phyloP scores from a whole-genome alignment of 2,888 invertebrate species.

The Drosophila bunnanda region DNA sequence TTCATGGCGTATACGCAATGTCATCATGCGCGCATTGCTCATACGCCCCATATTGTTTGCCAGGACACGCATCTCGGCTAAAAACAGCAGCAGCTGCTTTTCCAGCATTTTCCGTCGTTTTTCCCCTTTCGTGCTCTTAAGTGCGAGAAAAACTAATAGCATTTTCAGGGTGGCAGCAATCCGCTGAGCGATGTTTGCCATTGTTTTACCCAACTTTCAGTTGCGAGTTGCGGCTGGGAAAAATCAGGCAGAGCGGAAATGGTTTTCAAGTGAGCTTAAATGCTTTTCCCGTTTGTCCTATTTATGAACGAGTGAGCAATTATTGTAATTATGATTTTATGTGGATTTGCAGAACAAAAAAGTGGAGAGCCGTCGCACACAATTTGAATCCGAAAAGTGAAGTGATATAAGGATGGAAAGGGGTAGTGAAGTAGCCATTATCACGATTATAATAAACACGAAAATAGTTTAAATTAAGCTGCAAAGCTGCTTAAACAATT shows the following conservation, averaged over 20 bases:
- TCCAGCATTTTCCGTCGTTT: neutral
- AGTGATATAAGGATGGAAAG: neutral
- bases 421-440: neutral
- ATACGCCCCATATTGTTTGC: conserved; percentile 34
- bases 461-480: neutral
- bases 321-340: conserved; percentile 34
- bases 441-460: neutral
- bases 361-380: neutral
- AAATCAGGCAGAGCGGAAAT: conserved; percentile 53
- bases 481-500: neutral
- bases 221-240: conserved; percentile 7
- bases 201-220: conserved; percentile 36
- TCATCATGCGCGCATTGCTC: conserved; percentile 25
- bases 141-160: conserved; percentile 32
- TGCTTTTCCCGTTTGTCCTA: conserved; percentile 33
- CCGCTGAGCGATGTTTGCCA: conserved; percentile 30
- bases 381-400: neutral
- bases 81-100: conserved; percentile 7
- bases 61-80: conserved; percentile 17
- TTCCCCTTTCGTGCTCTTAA: conserved; percentile 10
- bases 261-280: conserved; percentile 62
- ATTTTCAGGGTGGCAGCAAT: conserved; percentile 14
- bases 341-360: neutral
- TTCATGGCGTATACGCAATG: conserved; percentile 42
- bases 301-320: conserved; percentile 29